A percentile compares a stretch with the other conserved stretches of the same genome.
phyloP scores from a whole-genome alignment of 2,113 vertebrate species.

The Triplophysa siluroides region DNA sequence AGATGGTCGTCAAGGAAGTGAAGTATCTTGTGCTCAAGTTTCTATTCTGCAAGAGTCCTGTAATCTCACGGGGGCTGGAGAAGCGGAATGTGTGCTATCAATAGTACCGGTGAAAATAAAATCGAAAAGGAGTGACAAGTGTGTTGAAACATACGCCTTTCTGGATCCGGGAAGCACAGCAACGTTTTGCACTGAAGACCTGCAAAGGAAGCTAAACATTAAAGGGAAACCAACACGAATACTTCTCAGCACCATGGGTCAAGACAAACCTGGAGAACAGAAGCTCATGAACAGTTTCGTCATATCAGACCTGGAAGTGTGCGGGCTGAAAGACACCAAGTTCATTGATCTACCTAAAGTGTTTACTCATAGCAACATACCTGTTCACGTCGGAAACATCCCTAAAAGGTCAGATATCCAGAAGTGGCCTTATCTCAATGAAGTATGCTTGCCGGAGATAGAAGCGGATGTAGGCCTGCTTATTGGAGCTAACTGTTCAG shows the following conservation, averaged over 20 bases:
- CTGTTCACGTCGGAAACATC: constrained; percentile 13
- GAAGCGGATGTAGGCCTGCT: no score
- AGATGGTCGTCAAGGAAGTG: background rate
- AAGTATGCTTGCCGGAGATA: no score
- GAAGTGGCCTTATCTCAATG: no score
- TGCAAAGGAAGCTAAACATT: constrained; percentile 25
- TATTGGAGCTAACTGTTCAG: no score
- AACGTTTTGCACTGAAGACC: constrained; percentile 45
- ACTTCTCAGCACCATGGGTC: constrained; percentile 31
- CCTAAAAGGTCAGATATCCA: constrained; percentile 26
- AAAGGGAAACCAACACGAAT: constrained; percentile 36
- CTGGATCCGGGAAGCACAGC: constrained; percentile 36
- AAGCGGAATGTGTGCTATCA: constrained; percentile 9
- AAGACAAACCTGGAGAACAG: constrained; percentile 2
- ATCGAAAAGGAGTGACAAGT: constrained; percentile 24
- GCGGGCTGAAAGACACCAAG: background rate
- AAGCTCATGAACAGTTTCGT: constrained; percentile 20
- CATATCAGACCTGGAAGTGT: constrained; percentile 38
- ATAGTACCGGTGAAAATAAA: constrained; percentile 35
- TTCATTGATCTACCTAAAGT: constrained; percentile 27
- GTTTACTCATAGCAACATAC: constrained; percentile 36
- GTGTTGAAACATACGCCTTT: constrained; percentile 44
- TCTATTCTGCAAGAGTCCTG: background rate
- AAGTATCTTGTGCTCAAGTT: constrained; percentile 9
- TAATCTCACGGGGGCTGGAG: constrained; percentile 5